Evolutionary conservation across 2,888 invertebrate genomes (phyloP).

Genomic region (Drosophila mayaguana): DNA sequence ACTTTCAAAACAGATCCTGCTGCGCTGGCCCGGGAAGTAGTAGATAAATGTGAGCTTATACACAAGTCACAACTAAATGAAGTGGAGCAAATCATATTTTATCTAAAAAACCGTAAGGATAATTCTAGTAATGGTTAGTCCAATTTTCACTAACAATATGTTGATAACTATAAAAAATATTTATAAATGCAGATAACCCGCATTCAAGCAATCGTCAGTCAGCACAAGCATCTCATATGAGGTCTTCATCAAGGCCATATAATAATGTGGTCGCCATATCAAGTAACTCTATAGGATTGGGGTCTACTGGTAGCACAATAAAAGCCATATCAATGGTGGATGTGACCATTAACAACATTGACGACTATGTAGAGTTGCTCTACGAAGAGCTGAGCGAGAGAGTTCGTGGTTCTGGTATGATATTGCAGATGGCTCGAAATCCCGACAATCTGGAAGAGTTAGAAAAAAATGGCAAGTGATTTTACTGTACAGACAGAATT

Average conservation of each 20-base stretch:
- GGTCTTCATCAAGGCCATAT: conserved; percentile 66
- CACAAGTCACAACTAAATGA: conserved; percentile 92
- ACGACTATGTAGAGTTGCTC: conserved; percentile 97
- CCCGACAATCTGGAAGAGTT: conserved; percentile 97
- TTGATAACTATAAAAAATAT: neutral
- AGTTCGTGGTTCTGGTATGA: conserved; percentile 95
- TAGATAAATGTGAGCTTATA: conserved; percentile 94
- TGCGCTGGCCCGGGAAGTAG: conserved; percentile 92
- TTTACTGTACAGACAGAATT: neutral
- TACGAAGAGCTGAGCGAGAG: conserved; percentile 98
- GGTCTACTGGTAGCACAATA: conserved; percentile 71
- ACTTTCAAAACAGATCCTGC: conserved; percentile 92
- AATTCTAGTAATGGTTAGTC: conserved; percentile 59
- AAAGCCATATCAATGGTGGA: conserved; percentile 86
- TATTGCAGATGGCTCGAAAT: conserved; percentile 95
- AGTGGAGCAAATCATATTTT: conserved; percentile 94
- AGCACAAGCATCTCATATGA: conserved; percentile 64
- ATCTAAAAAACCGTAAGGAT: conserved; percentile 92
- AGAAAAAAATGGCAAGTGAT: conserved; percentile 92
- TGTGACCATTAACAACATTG: conserved; percentile 92
- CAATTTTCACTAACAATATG: neutral
- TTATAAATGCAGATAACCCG: conserved; percentile 71
- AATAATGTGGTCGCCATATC: conserved; percentile 20
- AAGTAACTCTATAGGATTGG: conserved; percentile 28
- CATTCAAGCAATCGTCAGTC: conserved; percentile 79